A percentile compares a stretch with the other conserved stretches of the same genome.
phyloP scores from a whole-genome alignment of 2,797 vertebrate genomes.

The Leuciscus waleckii region DNA sequence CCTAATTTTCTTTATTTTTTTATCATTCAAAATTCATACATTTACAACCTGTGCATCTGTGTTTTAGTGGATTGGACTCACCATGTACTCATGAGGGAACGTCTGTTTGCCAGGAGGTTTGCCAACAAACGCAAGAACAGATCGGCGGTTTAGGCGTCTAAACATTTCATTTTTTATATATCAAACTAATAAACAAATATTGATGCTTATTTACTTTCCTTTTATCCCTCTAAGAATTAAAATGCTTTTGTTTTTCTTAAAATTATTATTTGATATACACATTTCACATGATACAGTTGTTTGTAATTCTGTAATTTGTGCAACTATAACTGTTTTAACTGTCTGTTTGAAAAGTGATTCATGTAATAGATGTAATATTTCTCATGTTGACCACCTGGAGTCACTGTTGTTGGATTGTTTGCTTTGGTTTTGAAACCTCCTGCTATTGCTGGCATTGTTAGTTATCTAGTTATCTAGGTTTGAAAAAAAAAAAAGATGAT shows the following conservation, averaged over 20 bases:
- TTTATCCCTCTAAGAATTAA: not conserved
- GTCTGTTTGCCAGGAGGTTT: not conserved
- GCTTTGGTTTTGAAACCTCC: too few species aligned
- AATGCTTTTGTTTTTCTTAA: not conserved
- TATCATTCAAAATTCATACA: not conserved
- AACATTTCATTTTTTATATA: not conserved
- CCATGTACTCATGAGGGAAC: constrained; percentile 28
- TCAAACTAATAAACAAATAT: not conserved
- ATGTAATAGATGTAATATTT: not conserved
- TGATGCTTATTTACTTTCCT: not conserved
- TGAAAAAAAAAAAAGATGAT: too few species aligned
- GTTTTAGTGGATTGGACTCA: constrained; percentile 28
- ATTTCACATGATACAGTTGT: not conserved
- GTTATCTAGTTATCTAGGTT: too few species aligned
- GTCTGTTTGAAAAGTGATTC: not conserved
- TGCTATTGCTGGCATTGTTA: too few species aligned
- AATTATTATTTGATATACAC: not conserved
- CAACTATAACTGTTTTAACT: not conserved
- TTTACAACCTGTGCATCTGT: not conserved
- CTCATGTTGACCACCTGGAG: not conserved
- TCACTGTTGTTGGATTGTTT: too few species aligned
- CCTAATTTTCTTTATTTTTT: not conserved
- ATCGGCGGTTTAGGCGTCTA: not conserved
- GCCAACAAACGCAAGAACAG: not conserved
- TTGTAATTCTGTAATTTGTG: too few species aligned